A percentile compares a stretch with the other conserved stretches of the same genome.
Conservation (phyloP, 2,888 invertebrate species). For the Melinaea marsaeus region DNA sequence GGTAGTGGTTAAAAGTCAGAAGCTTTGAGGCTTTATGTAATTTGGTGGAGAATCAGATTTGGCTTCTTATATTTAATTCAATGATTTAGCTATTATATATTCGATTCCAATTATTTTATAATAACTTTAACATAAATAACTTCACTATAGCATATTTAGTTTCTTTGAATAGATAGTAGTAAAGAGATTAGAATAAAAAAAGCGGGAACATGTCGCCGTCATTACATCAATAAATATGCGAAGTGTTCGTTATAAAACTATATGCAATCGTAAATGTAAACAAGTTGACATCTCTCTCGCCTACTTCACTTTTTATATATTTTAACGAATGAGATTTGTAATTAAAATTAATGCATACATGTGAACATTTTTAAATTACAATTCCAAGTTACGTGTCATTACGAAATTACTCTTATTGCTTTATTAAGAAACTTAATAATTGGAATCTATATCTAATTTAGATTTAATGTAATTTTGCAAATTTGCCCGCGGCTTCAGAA, state of each 20-base stretch:
- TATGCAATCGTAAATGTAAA: conserved; percentile 28
- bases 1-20: conserved; percentile 49
- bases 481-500: no score
- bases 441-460: no score
- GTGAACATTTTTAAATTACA: conserved; percentile 16
- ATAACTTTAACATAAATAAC: no score
- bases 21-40: conserved; percentile 70
- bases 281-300: conserved; percentile 27
- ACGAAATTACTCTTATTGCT: background rate
- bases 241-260: conserved; percentile 29
- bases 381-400: conserved; percentile 2
- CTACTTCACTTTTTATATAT: conserved; percentile 28
- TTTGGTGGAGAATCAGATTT: conserved; percentile 65
- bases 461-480: no score
- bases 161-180: no score
- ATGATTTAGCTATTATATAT: no score
- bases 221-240: conserved; percentile 27
- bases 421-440: no score
- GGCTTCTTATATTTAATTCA: conserved; percentile 43
- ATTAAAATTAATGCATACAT: conserved; percentile 29
- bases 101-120: no score
- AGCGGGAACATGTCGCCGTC: conserved; percentile 4
- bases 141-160: no score
- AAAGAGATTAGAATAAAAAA: no score
- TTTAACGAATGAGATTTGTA: conserved; percentile 26